Conservation (phyloP, 2,113 vertebrate genomes). For the Irena cyanogastra region DNA sequence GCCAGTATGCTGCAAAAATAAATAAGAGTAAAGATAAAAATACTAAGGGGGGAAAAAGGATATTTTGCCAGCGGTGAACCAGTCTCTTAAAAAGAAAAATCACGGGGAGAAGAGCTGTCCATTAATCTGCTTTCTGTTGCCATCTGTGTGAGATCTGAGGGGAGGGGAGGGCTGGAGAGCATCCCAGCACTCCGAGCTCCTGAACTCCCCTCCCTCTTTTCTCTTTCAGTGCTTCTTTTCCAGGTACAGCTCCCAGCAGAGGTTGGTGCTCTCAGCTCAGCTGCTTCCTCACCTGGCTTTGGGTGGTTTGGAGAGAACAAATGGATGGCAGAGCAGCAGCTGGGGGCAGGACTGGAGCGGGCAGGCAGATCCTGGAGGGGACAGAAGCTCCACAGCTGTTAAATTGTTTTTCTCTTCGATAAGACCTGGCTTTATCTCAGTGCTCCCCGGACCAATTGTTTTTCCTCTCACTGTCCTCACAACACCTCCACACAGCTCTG, state of each 20-base stretch:
- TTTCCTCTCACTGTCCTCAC: not conserved
- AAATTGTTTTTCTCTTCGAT: slow-evolving; percentile 29
- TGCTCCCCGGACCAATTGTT: not conserved
- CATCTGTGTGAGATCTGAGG: not conserved
- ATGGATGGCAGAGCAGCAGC: not conserved
- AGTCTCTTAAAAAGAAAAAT: slow-evolving; percentile 1
- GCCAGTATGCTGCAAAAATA: not conserved
- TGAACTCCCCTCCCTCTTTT: not conserved
- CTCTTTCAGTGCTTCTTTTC: not conserved
- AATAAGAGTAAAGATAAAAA: not conserved
- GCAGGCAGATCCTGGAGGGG: not conserved
- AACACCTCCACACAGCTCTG: not conserved
- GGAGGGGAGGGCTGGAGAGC: not conserved
- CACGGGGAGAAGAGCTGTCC: not conserved
- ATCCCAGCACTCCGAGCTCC: not conserved
- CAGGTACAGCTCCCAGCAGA: not conserved
- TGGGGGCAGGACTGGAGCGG: not conserved
- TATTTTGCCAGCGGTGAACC: not conserved
- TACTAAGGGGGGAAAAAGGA: not conserved
- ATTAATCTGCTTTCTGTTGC: not conserved
- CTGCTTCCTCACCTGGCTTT: not conserved
- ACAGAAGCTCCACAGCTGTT: not conserved
- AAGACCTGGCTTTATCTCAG: slow-evolving; percentile 23
- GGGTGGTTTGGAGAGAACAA: not conserved
- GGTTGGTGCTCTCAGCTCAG: not conserved